A percentile compares a stretch with the other conserved stretches of the same genome.
Conservation (phyloP, 1,140 invertebrate species). For the Lerema accius region DNA sequence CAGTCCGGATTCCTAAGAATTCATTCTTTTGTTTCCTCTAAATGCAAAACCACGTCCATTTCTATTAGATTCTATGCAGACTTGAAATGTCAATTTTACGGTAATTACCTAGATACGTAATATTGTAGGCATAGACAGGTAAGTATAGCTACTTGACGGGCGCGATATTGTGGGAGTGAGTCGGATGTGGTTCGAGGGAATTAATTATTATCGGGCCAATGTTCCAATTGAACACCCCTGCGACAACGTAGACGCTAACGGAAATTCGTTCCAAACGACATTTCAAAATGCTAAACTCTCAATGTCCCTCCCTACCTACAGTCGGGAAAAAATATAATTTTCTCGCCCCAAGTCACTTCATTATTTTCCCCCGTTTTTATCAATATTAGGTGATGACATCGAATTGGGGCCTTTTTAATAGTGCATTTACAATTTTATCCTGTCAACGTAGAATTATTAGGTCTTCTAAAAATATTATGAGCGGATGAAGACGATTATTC, state of each 20-base stretch:
- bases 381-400: no score
- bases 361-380: constrained; percentile 4
- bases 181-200: constrained; percentile 62
- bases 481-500: no score
- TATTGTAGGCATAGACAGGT: not conserved
- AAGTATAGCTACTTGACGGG: no score
- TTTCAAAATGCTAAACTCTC: constrained; percentile 62
- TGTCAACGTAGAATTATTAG: no score
- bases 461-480: no score
- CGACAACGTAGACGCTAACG: constrained; percentile 49
- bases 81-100: not conserved
- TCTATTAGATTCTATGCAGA: no score
- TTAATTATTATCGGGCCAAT: constrained; percentile 76
- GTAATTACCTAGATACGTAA: not conserved
- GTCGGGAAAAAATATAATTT: constrained; percentile 58
- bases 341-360: constrained; percentile 38
- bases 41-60: not conserved
- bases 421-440: not conserved
- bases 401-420: no score
- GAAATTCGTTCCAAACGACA: constrained; percentile 77
- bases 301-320: constrained; percentile 23
- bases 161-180: constrained; percentile 14
- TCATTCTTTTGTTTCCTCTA: no score
- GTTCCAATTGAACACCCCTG: constrained; percentile 70
- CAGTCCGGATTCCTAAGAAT: no score